A percentile compares a stretch with the other conserved stretches of the same genome.
Evolutionary conservation across 2,797 vertebrate species (phyloP).

Genomic region (Myotis pilosus): DNA sequence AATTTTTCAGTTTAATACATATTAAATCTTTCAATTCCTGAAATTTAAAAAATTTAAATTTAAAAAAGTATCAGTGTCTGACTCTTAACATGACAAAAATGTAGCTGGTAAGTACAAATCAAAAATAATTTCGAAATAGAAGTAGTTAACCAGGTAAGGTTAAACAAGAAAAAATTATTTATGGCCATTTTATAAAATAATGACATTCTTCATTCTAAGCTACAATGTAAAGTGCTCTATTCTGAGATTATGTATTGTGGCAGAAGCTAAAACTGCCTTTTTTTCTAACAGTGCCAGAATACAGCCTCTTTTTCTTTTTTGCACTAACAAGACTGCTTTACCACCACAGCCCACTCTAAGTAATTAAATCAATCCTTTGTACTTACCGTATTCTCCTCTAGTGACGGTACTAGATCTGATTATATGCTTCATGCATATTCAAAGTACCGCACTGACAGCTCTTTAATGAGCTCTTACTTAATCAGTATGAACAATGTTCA

Average conservation of each 20-base stretch:
- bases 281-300: slow-evolving; percentile 88
- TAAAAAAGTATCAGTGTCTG: slow-evolving; percentile 70
- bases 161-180: slow-evolving; percentile 87
- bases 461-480: slow-evolving; percentile 99
- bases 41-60: slow-evolving; percentile 59
- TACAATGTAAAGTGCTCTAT: slow-evolving; percentile 88
- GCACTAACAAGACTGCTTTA: slow-evolving; percentile 92
- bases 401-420: slow-evolving; percentile 94
- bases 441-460: slow-evolving; percentile 93
- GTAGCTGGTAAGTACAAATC: slow-evolving; percentile 74
- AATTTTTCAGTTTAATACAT: slow-evolving; percentile 64
- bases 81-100: slow-evolving; percentile 75
- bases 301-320: slow-evolving; percentile 91
- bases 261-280: slow-evolving; percentile 90
- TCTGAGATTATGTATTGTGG: slow-evolving; percentile 88
- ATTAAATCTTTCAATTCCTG: slow-evolving; percentile 70
- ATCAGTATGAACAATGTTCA: slow-evolving; percentile 98
- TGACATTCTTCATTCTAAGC: slow-evolving; percentile 89
- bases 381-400: slow-evolving; percentile 91
- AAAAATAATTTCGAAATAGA: slow-evolving; percentile 79
- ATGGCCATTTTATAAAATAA: slow-evolving; percentile 85
- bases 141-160: slow-evolving; percentile 87
- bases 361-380: slow-evolving; percentile 99
- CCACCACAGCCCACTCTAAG: slow-evolving; percentile 94
- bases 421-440: slow-evolving; percentile 99